phyloP scores from a whole-genome alignment of 2,797 vertebrate species.

The Buphagus erythrorhynchus region DNA sequence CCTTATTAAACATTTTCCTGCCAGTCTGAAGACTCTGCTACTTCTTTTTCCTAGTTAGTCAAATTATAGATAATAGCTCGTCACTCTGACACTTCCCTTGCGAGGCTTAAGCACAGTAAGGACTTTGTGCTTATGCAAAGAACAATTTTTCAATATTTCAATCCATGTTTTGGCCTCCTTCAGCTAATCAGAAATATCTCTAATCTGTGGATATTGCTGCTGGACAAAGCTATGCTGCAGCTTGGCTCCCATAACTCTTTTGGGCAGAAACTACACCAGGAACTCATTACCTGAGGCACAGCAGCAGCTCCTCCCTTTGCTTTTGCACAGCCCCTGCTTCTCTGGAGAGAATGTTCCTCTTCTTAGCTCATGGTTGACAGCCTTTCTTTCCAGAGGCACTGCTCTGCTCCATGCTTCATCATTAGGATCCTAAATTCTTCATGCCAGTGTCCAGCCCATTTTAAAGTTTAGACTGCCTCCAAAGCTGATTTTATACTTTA shows the following conservation, averaged over 20 bases:
- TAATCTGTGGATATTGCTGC: neutral
- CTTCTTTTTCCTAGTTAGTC: neutral
- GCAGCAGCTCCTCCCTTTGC: neutral
- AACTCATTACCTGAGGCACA: neutral
- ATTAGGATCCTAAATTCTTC: neutral
- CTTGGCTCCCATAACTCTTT: neutral
- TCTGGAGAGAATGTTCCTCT: neutral
- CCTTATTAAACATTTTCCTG: neutral
- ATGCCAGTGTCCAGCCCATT: neutral
- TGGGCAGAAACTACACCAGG: neutral
- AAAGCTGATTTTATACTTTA: neutral
- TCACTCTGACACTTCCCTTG: neutral
- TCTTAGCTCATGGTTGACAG: neutral
- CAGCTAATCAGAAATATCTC: neutral
- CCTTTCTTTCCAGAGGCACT: neutral
- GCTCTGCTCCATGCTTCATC: neutral
- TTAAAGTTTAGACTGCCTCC: neutral
- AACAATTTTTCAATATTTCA: neutral
- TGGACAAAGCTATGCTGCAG: neutral
- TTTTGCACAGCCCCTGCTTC: neutral
- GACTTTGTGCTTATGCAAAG: neutral
- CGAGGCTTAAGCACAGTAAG: neutral
- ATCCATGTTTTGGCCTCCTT: neutral
- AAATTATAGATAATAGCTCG: neutral
- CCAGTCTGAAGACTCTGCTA: neutral